phyloP scores from a whole-genome alignment of 2,797 vertebrate species.

The Heterohyrax brucei region DNA sequence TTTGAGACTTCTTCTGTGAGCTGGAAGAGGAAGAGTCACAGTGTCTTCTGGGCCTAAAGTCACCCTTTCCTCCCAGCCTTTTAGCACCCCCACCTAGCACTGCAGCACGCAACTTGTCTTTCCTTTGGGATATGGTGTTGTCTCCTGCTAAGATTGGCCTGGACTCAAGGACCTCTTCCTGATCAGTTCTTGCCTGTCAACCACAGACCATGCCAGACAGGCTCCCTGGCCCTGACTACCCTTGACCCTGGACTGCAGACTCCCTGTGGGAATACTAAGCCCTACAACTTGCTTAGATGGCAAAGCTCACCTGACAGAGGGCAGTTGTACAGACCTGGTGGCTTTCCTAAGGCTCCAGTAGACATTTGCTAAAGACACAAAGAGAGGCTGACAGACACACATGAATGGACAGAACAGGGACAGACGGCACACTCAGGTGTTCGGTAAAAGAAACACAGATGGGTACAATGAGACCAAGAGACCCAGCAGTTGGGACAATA shows the following conservation, averaged over 20 bases:
- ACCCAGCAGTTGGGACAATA: background rate
- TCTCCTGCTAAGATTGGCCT: background rate
- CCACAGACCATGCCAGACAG: background rate
- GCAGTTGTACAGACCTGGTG: background rate
- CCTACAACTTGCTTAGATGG: background rate
- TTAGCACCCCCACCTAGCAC: background rate
- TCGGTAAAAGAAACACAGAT: background rate
- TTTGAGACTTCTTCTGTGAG: background rate
- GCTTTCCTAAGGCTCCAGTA: background rate
- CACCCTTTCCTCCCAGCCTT: background rate
- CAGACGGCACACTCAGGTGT: background rate
- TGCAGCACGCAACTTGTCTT: background rate
- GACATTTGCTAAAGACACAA: too few species aligned
- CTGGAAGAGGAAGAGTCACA: fast-evolving
- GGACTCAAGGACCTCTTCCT: background rate
- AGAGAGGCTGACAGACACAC: background rate
- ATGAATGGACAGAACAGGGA: background rate
- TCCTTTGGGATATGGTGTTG: background rate
- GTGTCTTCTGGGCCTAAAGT: background rate
- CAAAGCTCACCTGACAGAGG: background rate
- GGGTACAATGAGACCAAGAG: background rate
- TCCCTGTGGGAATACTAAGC: background rate
- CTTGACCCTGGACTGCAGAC: background rate
- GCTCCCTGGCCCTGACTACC: background rate
- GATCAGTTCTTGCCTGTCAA: background rate